Evolutionary conservation across 2,797 vertebrate species (phyloP).

Genomic region (Dermochelys coriacea): DNA sequence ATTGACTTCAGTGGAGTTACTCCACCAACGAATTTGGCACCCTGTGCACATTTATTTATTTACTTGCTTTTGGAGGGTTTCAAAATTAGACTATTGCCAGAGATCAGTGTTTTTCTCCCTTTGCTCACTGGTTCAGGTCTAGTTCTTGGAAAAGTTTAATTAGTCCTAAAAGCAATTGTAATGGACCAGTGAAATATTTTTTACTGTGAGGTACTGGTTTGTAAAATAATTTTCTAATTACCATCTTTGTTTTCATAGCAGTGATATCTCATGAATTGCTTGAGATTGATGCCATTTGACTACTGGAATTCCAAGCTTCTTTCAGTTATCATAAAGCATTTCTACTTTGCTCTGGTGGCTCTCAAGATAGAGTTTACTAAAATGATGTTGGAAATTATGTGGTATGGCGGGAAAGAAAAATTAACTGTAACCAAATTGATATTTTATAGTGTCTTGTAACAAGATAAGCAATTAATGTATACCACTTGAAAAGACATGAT

Average conservation of each 20-base stretch:
- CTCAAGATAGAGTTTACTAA: not conserved
- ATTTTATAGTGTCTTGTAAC: not conserved
- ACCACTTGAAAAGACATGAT: not conserved
- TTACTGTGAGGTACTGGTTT: not conserved
- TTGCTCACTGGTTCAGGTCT: not conserved
- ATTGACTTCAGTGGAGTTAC: fast-evolving
- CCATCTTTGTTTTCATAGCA: not conserved
- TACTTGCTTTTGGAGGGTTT: not conserved
- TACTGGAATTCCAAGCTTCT: not conserved
- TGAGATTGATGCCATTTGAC: not conserved
- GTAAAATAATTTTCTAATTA: not conserved
- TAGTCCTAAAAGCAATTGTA: not conserved
- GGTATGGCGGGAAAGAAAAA: not conserved
- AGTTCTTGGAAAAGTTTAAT: not conserved
- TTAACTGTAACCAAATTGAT: not conserved
- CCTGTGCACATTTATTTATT: not conserved
- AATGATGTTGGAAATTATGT: fast-evolving
- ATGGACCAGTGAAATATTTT: not conserved
- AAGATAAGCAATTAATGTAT: not conserved
- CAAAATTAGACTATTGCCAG: not conserved
- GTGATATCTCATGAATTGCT: not conserved
- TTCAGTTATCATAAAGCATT: not conserved
- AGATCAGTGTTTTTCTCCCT: not conserved
- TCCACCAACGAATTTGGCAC: not conserved
- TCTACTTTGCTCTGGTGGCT: not conserved